Conservation (phyloP, 2,113 vertebrate species). For the Malaclemys terrapin region DNA sequence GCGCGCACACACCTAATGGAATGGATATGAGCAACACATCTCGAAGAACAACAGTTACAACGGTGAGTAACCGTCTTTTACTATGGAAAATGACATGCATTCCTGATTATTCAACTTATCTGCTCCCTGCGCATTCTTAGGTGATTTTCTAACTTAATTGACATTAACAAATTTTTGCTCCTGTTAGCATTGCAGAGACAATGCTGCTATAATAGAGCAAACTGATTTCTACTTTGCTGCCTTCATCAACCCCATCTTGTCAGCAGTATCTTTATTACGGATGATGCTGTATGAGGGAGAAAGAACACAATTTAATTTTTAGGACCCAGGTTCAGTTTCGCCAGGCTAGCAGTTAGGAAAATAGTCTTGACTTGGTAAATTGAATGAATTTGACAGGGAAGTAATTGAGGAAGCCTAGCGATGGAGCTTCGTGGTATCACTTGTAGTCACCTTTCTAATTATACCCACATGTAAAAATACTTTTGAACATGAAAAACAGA, state of each 20-base stretch:
- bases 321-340: neutral
- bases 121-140: neutral
- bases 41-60: too few species aligned
- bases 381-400: neutral
- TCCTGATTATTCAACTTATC: neutral
- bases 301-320: neutral
- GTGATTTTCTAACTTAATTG: neutral
- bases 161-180: neutral
- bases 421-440: neutral
- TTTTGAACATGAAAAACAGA: constrained; percentile 22
- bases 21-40: too few species aligned
- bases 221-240: neutral
- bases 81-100: constrained; percentile 6
- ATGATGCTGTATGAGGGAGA: neutral
- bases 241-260: neutral
- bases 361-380: neutral
- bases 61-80: too few species aligned
- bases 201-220: neutral
- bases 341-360: neutral
- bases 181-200: neutral
- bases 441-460: neutral
- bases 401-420: neutral
- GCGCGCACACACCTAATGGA: too few species aligned
- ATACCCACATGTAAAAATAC: neutral
- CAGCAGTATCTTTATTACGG: neutral